Conservation (phyloP, 2,113 vertebrate species). For the Pogonocichla stellata region DNA sequence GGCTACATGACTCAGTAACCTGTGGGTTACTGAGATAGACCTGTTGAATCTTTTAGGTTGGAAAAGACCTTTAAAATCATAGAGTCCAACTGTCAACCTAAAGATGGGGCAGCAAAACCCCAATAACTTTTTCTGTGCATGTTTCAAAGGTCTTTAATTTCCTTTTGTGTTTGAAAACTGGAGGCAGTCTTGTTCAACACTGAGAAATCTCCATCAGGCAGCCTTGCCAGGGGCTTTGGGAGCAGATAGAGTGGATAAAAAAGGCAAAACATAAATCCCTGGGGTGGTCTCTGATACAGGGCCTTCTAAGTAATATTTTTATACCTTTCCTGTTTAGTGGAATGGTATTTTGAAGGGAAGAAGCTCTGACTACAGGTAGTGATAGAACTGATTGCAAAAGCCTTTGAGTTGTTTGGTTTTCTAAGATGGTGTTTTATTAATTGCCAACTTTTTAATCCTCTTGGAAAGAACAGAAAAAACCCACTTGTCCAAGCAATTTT, state of each 20-base stretch:
- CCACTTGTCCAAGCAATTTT: background rate
- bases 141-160: background rate
- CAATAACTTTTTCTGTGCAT: fast-evolving
- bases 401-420: background rate
- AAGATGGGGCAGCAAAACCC: background rate
- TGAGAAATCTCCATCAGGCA: background rate
- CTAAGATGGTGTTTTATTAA: background rate
- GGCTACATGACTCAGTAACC: background rate
- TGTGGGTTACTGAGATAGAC: background rate
- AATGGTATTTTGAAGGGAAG: background rate
- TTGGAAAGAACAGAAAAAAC: background rate
- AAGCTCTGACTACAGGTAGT: background rate
- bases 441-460: background rate
- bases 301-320: background rate
- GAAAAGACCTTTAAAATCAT: background rate
- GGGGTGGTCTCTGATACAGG: background rate
- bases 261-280: background rate
- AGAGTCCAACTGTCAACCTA: fast-evolving
- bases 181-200: background rate
- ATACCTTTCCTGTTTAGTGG: background rate
- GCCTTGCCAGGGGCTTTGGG: background rate
- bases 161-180: background rate
- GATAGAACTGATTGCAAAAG: background rate
- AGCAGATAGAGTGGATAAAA: background rate
- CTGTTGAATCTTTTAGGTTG: background rate